Base-by-base conservation (phyloP, 2,113 vertebrate species). In the Megaceryle maxima region DNA sequence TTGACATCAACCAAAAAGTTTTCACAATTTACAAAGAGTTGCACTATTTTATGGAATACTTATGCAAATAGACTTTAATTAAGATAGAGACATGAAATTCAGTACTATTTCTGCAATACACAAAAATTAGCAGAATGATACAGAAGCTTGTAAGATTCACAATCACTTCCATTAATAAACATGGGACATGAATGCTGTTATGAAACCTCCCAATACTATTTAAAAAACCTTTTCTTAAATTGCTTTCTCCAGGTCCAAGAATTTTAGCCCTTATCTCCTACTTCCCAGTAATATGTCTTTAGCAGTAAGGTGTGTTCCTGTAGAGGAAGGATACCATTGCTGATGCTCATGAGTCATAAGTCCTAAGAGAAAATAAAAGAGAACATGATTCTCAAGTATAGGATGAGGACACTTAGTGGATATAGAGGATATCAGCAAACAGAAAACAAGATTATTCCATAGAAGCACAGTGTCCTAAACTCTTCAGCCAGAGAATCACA, bases 331-430 rank as follows among this genome's bases (percentile, higher is more conserved):
- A 25, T 39, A 44, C 28, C 16, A 33, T 56, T 51, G 56, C 48
- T 33, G 18, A 37, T 16, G 5, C 17, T 46, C 82, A 11, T 10
- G 72, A 67, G 43, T 18, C 67, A 41, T 12, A 83, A 86, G 1
- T 19, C 41, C 37, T 21, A 67, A 55, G 22, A 33, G 46, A 83
- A 75, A 67, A 63, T 8, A 55, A 90, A 50, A 90, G 4, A 16
- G 16, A 82, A 72, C 3, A 16, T n/a, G 25, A 28, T 43, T 75
- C 28, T 82, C 6, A 16, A 50, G 11, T 22, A 10, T 2, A 39
- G 11, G 11, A 53, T 55, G 21, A 70, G 17, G 13, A 68, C 18
- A 53, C 6, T 46, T 2, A 0, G 22, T 15, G 16, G 3, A 1
- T 14, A 51, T 14, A 35, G 19, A 75, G 19, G 11, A 75, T 22